phyloP scores from a whole-genome alignment of 2,797 vertebrate genomes.

The Enoplosus armatus region DNA sequence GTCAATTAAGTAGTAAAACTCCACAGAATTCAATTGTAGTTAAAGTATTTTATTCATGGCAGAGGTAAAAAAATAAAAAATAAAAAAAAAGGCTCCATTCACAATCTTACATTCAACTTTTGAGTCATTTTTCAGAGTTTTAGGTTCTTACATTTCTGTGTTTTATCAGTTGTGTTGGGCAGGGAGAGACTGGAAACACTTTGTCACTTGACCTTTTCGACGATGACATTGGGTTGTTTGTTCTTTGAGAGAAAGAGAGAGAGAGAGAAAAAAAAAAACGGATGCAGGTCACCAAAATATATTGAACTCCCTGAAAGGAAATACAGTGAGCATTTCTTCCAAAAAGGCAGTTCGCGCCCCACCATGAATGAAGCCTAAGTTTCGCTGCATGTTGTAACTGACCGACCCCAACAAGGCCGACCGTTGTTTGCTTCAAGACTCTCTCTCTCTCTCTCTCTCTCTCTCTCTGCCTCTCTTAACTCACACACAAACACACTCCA shows the following conservation, averaged over 20 bases:
- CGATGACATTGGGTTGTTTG: slow-evolving; percentile 71
- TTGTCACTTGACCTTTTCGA: slow-evolving; percentile 58
- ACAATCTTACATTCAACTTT: neutral
- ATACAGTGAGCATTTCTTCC: slow-evolving; percentile 75
- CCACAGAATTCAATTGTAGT: neutral
- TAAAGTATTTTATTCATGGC: slow-evolving; percentile 18
- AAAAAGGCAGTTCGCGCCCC: slow-evolving; percentile 56
- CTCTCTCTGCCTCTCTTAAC: slow-evolving; percentile 27
- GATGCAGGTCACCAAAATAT: slow-evolving; percentile 72
- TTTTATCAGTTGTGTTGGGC: slow-evolving; percentile 52
- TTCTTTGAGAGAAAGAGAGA: slow-evolving; percentile 56
- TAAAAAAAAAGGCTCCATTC: slow-evolving; percentile 27
- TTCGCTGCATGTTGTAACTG: slow-evolving; percentile 64
- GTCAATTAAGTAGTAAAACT: accelerated
- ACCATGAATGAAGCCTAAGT: slow-evolving; percentile 79
- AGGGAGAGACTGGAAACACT: slow-evolving; percentile 53
- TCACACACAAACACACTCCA: slow-evolving; percentile 56
- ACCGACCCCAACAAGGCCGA: slow-evolving; percentile 72
- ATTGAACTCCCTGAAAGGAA: slow-evolving; percentile 76
- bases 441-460: slow-evolving; percentile 22
- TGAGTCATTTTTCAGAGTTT: slow-evolving; percentile 1
- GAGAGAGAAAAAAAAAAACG: slow-evolving; percentile 40
- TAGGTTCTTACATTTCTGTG: neutral
- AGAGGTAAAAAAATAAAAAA: slow-evolving; percentile 20
- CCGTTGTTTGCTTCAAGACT: slow-evolving; percentile 63